A percentile compares a stretch with the other conserved stretches of the same genome.
Evolutionary conservation across 2,797 vertebrate genomes (phyloP).

Genomic region (Scolopax rusticola): DNA sequence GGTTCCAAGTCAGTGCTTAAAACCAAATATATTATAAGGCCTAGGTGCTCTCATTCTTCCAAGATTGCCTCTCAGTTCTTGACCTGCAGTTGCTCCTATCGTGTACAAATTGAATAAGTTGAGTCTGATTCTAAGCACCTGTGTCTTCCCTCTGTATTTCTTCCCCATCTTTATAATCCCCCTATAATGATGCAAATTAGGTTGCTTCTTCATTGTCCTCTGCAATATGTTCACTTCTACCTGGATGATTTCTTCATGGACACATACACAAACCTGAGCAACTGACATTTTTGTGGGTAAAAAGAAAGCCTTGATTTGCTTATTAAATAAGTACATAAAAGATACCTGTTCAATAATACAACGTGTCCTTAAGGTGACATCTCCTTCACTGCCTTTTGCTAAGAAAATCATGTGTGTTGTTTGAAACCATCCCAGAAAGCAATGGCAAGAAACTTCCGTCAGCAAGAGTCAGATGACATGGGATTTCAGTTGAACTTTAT

Average conservation of each 20-base stretch:
- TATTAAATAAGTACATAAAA: not conserved
- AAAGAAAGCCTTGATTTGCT: not conserved
- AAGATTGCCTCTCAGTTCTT: not conserved
- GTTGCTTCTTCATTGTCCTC: not conserved
- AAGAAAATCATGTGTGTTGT: not conserved
- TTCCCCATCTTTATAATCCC: not conserved
- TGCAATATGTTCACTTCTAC: not conserved
- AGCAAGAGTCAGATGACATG: slow-evolving; percentile 37
- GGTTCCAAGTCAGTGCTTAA: not conserved
- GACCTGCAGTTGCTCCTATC: not conserved
- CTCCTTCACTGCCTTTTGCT: slow-evolving; percentile 51
- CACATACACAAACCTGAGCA: not conserved
- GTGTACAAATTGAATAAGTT: not conserved
- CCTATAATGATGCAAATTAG: not conserved
- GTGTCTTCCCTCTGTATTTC: not conserved
- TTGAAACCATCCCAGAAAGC: slow-evolving; percentile 60
- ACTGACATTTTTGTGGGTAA: not conserved
- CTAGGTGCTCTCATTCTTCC: not conserved
- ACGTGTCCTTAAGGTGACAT: slow-evolving; percentile 22
- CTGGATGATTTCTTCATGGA: not conserved
- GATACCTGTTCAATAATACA: not conserved
- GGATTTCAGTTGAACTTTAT: slow-evolving; percentile 66
- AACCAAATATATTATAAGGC: not conserved
- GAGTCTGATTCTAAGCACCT: not conserved
- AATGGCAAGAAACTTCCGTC: slow-evolving; percentile 41